A percentile compares a stretch with the other conserved stretches of the same genome.
Evolutionary conservation across 2,797 vertebrate species (phyloP).

Genomic region (Acrocephalus scirpaceus): DNA sequence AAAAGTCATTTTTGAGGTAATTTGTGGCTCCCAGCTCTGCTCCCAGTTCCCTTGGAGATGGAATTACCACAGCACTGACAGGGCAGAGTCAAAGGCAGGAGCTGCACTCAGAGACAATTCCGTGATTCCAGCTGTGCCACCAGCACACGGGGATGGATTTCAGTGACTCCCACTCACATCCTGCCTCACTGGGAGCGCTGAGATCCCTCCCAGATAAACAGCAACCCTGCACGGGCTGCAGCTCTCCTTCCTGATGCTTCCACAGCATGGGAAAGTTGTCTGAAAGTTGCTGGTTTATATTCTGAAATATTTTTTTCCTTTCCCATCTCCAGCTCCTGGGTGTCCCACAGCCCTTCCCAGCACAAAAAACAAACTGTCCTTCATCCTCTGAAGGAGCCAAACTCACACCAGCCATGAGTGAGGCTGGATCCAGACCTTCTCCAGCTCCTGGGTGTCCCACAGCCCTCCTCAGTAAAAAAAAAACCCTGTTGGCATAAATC

Average conservation of each 20-base stretch:
- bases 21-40: not conserved
- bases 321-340: not conserved
- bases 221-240: not conserved
- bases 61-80: not conserved
- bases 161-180: not conserved
- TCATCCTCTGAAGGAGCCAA: no score
- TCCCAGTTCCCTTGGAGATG: conserved; percentile 59
- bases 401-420: no score
- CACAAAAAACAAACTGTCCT: no score
- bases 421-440: no score
- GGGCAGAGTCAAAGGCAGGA: not conserved
- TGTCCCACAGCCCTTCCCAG: not conserved
- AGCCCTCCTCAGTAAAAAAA: no score
- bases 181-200: not conserved
- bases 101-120: conserved; percentile 1
- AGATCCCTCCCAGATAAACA: not conserved
- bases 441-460: no score
- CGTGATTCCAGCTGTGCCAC: not conserved
- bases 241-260: not conserved
- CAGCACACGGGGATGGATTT: not conserved
- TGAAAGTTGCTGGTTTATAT: not conserved
- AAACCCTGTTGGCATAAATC: no score
- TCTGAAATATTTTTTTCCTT: not conserved
- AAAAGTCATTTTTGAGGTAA: conserved; percentile 12
- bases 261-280: not conserved